Evolutionary conservation across 2,888 invertebrate genomes (phyloP), one percentile per base, ranked within the genome.

Genomic region (Oxycera nigricornis): DNA sequence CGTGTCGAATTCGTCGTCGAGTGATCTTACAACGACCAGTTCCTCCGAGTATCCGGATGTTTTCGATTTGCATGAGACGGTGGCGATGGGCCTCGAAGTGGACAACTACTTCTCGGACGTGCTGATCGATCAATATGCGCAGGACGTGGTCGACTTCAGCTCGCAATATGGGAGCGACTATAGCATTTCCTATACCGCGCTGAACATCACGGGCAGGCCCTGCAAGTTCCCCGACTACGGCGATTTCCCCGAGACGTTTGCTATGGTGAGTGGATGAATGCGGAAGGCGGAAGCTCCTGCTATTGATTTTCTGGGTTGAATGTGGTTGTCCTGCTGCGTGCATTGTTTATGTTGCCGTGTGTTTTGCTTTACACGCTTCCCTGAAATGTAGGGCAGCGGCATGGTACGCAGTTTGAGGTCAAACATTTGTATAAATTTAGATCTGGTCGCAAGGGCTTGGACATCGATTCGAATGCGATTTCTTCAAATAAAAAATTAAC

Each of bases 141-240:
- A 90, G 80, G 90, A 90, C 81, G 93, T 96, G 52, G 86, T 90
- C 59, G 92, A 94, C 83, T 96, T 93, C 82, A 94, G 94, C 83
- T 95, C 95, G 0, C 94, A 94, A 86, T 97, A 96, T 86, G 96
- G 95, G 76, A 93, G 92, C 83, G 92, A 92, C 84, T 91, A 90
- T 76, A 94, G 94, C 86, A 92, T 94, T 82, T 94, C 93, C 0
- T 96, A 96, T 82, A 92, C 94, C 2, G 95, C 95, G 3, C 89
- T 91, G 72, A 96, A 96, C 86, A 89, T 97, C 74, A 90, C 92
- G 70, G 95, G 96, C 7, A 91, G 92, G 79, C 94, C 94, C 11
- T 91, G 91, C 28, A 93, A 93, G 83, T 96, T 91, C 87, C 96
- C 96, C 0, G 90, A 91, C 77, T 96, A 96, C 84, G 96, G 96